Percentiles rank a stretch among this genome's conserved stretches.
Conservation (phyloP, 2,797 vertebrate species). For the Avahi laniger region DNA sequence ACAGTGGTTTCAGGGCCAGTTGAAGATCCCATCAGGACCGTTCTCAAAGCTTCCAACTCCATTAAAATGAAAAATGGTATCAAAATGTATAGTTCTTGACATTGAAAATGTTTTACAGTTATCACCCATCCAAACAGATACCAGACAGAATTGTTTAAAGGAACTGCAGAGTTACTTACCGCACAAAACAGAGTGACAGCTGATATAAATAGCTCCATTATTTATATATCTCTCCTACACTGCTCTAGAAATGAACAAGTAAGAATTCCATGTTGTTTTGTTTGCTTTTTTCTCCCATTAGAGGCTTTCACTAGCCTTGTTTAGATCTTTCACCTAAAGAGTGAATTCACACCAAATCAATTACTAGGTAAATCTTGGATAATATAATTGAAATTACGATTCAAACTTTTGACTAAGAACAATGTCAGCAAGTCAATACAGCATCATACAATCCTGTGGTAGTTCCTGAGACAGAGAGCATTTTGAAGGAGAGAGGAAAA, state of each 20-base stretch:
- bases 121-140: constrained; percentile 77
- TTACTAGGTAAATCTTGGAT: constrained; percentile 68
- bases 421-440: constrained; percentile 50
- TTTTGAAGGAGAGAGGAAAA: neutral
- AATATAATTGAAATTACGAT: constrained; percentile 68
- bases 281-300: neutral
- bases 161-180: constrained; percentile 71
- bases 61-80: constrained; percentile 77
- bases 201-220: constrained; percentile 76
- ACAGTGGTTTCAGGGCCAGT: constrained; percentile 21
- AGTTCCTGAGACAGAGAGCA: constrained; percentile 25
- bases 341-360: constrained; percentile 72
- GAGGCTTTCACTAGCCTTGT: neutral
- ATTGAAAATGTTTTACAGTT: constrained; percentile 78
- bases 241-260: constrained; percentile 72
- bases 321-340: constrained; percentile 68
- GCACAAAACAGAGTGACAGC: constrained; percentile 77
- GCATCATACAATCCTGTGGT: neutral
- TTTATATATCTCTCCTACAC: constrained; percentile 73
- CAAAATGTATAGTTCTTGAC: constrained; percentile 76
- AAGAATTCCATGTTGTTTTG: constrained; percentile 64
- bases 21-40: constrained; percentile 74
- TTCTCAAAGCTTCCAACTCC: constrained; percentile 73
- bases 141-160: constrained; percentile 65
- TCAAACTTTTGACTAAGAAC: constrained; percentile 59